Base-by-base conservation (phyloP, 2,888 invertebrate genomes). In the Rutpela maculata region DNA sequence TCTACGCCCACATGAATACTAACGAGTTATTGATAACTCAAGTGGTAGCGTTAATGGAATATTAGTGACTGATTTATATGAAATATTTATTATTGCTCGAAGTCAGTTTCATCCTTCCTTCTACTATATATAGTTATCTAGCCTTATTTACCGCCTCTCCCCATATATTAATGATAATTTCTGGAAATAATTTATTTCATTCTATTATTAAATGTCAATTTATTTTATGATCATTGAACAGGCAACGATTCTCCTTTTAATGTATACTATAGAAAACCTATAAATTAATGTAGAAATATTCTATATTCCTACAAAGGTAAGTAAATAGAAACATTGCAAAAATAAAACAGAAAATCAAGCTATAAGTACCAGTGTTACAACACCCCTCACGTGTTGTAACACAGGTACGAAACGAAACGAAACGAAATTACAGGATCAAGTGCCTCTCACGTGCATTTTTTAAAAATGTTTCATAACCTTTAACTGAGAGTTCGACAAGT, bases 1-100 rank as follows among this genome's bases (percentile, higher is more conserved):
- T n/a, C 50, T 50, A 15, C n/a, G 50, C 50, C 50, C 50, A 50
- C 15, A 15, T 50, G n/a, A n/a, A 50, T 50, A 50, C 50, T 50
- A 50, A 50, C 50, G 50, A 50, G 50, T 67, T 70, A 70, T 70
- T 50, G 70, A 70, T 70, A 70, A 70, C 60, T 70, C 60, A 56
- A 31, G 57, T 57, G 17, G 59, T 12, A 12, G 62, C 66, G 71
- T 68, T 78, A 78, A 75, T 80, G 77, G 77, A 74, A 74, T 75
- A 79, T 81, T 72, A 79, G 67, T 73, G 77, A 75, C 65, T 74
- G 76, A 79, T 79, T 81, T 75, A 71, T 55, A 62, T 79, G 75
- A 79, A 75, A 76, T 78, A 81, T 78, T 76, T 74, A 78, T 72
- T 55, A 62, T 26, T 19, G 66, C 57, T 63, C 11, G 15, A 43